A percentile compares a stretch with the other conserved stretches of the same genome.
Evolutionary conservation across 2,113 vertebrate species (phyloP).

Genomic region (Notothenia coriiceps): DNA sequence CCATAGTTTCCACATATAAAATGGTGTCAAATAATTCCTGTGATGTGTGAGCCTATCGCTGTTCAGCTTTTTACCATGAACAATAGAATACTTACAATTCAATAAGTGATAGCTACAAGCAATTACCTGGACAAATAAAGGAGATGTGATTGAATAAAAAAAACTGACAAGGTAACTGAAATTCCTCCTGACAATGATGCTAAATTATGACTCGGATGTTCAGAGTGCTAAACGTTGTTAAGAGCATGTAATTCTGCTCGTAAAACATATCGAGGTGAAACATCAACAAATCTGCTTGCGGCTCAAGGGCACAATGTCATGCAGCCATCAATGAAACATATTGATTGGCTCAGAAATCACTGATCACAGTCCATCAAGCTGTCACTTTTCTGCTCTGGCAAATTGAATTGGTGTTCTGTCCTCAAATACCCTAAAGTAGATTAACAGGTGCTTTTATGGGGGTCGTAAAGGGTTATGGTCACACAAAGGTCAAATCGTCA

Average conservation of each 20-base stretch:
- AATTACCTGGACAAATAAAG: background rate
- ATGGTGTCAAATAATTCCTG: constrained; percentile 9
- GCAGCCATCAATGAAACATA: constrained; percentile 16
- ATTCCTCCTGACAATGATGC: constrained; percentile 4
- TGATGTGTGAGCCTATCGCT: background rate
- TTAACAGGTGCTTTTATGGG: constrained; percentile 49
- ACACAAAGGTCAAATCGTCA: constrained; percentile 46
- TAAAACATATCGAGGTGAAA: background rate
- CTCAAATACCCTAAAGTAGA: constrained; percentile 29
- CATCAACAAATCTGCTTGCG: constrained; percentile 26
- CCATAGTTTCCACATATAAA: constrained; percentile 9
- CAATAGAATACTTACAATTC: background rate
- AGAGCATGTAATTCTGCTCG: background rate
- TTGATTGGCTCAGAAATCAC: constrained; percentile 44
- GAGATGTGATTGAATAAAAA: background rate
- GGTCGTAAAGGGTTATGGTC: constrained; percentile 46
- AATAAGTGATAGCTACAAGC: background rate
- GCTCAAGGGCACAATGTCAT: constrained; percentile 3
- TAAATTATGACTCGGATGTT: background rate
- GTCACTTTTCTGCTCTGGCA: constrained; percentile 14
- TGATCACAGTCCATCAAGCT: constrained; percentile 38
- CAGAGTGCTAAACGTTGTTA: background rate
- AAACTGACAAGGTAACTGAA: constrained; percentile 5
- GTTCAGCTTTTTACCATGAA: background rate
- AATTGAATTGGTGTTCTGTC: constrained; percentile 16